phyloP scores from a whole-genome alignment of 2,888 invertebrate species.

The Euzophera pinguis region DNA sequence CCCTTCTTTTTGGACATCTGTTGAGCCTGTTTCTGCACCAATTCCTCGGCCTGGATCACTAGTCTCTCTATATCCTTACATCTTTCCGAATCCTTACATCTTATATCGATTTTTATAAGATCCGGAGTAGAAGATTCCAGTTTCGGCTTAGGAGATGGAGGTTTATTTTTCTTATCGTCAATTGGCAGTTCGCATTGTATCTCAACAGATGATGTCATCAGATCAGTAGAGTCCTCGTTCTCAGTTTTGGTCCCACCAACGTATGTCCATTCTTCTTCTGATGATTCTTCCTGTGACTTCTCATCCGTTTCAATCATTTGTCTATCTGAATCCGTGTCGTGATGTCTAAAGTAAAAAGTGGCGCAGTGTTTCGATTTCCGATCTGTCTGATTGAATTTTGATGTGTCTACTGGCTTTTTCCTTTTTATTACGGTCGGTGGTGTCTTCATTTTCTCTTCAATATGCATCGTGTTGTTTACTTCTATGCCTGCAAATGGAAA shows the following conservation, averaged over 20 bases:
- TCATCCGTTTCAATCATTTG: conserved; percentile 78
- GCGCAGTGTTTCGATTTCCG: conserved; percentile 90
- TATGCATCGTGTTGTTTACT: conserved; percentile 36
- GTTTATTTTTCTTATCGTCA: conserved; percentile 52
- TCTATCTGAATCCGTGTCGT: conserved; percentile 91
- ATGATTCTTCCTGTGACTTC: conserved; percentile 69
- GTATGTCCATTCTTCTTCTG: conserved; percentile 83
- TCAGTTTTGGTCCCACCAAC: conserved; percentile 68
- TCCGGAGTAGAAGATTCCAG: conserved; percentile 67
- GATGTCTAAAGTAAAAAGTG: conserved; percentile 91
- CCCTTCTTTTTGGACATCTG: conserved; percentile 71
- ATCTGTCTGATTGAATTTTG: conserved; percentile 85
- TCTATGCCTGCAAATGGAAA: conserved; percentile 51
- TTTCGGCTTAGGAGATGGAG: conserved; percentile 54
- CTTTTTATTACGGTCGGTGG: conserved; percentile 73
- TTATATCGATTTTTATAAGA: conserved; percentile 59
- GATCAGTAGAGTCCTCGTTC: conserved; percentile 68
- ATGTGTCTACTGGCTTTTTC: conserved; percentile 77
- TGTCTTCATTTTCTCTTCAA: conserved; percentile 53
- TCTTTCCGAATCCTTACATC: conserved; percentile 30
- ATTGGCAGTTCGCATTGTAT: conserved; percentile 67
- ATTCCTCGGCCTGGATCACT: conserved; percentile 89
- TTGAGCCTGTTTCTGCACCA: conserved; percentile 82
- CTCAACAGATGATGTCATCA: conserved; percentile 76
- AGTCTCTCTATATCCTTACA: conserved; percentile 86